These are phyloP conservation scores for Drosophila diplacantha DNA, from an alignment of 2,888 invertebrate species.

Conservation along the genomic window DNA sequence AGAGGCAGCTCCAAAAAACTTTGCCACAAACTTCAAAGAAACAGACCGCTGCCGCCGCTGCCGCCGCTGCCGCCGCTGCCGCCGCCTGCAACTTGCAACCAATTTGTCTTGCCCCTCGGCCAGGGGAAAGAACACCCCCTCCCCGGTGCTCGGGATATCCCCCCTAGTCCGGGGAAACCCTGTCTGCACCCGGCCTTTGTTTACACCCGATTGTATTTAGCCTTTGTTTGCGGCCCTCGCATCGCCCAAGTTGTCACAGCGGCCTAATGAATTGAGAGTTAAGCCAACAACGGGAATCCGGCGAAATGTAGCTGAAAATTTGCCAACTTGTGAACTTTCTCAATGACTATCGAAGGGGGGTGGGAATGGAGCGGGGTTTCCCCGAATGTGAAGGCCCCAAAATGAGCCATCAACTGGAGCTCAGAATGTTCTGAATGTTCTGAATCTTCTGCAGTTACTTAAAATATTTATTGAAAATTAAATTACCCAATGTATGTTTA, in stretches of 20 bases:
- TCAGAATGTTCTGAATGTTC: too few relatives aligned
- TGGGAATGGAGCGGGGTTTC: background rate
- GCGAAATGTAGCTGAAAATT: constrained; percentile 22
- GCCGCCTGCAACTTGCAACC: constrained; percentile 57
- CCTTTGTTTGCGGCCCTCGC: constrained; percentile 58
- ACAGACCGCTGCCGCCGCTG: background rate
- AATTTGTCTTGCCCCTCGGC: constrained; percentile 53
- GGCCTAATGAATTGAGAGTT: constrained; percentile 68
- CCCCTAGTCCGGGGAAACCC: background rate
- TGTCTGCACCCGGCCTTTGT: constrained; percentile 49
- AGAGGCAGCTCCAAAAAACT: constrained; percentile 22
- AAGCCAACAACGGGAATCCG: constrained; percentile 33
- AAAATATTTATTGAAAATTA: background rate
- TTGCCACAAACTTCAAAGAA: constrained; percentile 45
- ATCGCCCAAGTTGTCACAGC: constrained; percentile 58
- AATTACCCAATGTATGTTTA: background rate
- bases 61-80: too few relatives aligned
- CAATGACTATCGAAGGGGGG: constrained; percentile 1
- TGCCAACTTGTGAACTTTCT: constrained; percentile 8
- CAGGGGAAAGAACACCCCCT: background rate
- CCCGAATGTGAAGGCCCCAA: background rate
- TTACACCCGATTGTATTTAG: constrained; percentile 67
- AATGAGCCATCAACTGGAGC: background rate
- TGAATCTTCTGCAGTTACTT: too few relatives aligned
- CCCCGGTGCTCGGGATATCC: background rate